Base-by-base conservation (phyloP, 2,888 invertebrate species). In the Isotomurus palustris region DNA sequence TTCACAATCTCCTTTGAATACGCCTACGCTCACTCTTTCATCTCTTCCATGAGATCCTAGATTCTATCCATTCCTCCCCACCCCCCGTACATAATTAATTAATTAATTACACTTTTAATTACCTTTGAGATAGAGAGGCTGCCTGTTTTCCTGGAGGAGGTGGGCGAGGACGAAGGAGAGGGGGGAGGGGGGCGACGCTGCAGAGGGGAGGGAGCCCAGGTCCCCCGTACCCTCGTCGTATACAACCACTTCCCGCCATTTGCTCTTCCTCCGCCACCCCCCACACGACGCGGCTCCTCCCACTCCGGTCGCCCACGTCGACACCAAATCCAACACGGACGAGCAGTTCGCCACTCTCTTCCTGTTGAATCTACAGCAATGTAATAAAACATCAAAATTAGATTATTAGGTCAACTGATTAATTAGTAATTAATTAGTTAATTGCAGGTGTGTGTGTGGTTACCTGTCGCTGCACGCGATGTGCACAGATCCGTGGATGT, bases 381-480 rank as follows among this genome's bases (percentile, higher is more conserved):
- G n/a, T n/a, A 45, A n/a, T n/a, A n/a, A n/a, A n/a, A n/a, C n/a
- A n/a, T n/a, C n/a, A n/a, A n/a, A n/a, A n/a, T n/a, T n/a, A n/a
- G n/a, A n/a, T n/a, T n/a, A n/a, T n/a, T n/a, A n/a, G n/a, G n/a
- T n/a, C n/a, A n/a, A n/a, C n/a, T n/a, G n/a, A n/a, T n/a, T n/a
- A n/a, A n/a, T n/a, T n/a, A n/a, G n/a, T n/a, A n/a, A n/a, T n/a
- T n/a, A n/a, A n/a, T n/a, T n/a, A n/a, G n/a, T n/a, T n/a, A n/a
- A n/a, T n/a, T n/a, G n/a, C n/a, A n/a, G n/a, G n/a, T n/a, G n/a
- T n/a, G n/a, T n/a, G n/a, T n/a, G n/a, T n/a, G n/a, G n/a, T n/a
- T n/a, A n/a, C 17, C 85, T 78, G 73, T 86, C 85, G 32, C 83
- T 81, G 72, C 85, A 86, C 74, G 84, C 85, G 62, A 86, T 81